Conservation (phyloP, 2,113 vertebrate genomes). For the Ceyx margarethae region DNA sequence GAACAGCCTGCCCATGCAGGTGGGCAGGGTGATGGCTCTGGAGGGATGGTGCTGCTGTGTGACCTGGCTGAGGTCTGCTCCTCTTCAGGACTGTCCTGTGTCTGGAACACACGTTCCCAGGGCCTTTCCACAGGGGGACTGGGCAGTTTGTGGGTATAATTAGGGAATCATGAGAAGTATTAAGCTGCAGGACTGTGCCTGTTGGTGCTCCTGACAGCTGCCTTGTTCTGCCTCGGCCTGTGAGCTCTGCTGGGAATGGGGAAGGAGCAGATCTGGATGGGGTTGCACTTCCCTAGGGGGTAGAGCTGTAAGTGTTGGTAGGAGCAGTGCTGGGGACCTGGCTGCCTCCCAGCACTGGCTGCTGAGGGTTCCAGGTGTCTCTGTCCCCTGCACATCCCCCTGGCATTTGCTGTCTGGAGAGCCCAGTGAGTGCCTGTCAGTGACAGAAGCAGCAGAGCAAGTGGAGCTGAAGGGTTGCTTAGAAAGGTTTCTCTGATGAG, state of each 20-base stretch:
- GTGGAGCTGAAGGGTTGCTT: neutral
- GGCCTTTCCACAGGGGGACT: neutral
- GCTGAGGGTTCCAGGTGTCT: neutral
- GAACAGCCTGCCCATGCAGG: neutral
- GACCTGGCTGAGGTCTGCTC: neutral
- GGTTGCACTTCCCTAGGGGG: neutral
- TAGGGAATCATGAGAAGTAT: neutral
- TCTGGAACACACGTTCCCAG: neutral
- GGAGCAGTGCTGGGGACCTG: neutral
- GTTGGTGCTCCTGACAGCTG: neutral
- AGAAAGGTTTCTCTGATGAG: neutral
- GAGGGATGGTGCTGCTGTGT: neutral
- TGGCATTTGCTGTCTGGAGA: neutral
- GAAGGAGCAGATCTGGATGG: neutral
- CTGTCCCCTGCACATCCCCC: neutral
- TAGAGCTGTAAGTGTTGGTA: neutral
- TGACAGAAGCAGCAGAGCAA: neutral
- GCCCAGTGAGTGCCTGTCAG: neutral
- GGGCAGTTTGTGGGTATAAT: neutral
- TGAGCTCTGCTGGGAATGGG: rapidly evolving
- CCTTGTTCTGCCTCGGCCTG: neutral
- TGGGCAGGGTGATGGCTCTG: neutral
- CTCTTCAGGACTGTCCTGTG: neutral
- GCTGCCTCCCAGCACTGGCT: neutral
- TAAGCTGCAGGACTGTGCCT: neutral